phyloP scores from a whole-genome alignment of 2,113 vertebrate genomes.

The Microtus oregoni region DNA sequence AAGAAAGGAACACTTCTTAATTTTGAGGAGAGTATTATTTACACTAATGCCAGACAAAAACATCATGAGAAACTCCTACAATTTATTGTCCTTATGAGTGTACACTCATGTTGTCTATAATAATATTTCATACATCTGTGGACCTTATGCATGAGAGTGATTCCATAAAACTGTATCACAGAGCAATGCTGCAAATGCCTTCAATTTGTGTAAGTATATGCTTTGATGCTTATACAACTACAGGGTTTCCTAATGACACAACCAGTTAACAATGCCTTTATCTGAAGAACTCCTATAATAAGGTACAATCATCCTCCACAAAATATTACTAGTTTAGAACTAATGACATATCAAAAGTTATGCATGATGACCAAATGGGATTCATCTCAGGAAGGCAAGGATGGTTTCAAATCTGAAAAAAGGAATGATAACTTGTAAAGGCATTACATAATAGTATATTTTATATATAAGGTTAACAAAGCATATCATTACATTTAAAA shows the following conservation, averaged over 20 bases:
- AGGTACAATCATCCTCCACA: neutral
- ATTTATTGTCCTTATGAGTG: neutral
- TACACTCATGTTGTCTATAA: neutral
- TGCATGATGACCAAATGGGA: neutral
- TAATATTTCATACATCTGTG: neutral
- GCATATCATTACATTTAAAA: neutral
- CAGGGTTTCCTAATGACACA: neutral
- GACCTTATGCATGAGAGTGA: neutral
- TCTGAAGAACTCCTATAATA: neutral
- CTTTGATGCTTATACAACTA: neutral
- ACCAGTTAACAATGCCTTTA: neutral
- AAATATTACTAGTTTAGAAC: neutral
- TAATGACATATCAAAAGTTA: neutral
- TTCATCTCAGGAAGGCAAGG: neutral
- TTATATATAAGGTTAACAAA: constrained; percentile 13
- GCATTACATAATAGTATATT: neutral
- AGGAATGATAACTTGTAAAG: neutral
- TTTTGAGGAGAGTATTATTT: neutral
- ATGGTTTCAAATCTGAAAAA: constrained; percentile 18
- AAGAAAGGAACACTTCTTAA: neutral
- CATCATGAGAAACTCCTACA: neutral
- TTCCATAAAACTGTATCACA: neutral
- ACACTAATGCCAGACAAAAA: neutral
- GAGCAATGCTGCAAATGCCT: neutral
- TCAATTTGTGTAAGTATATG: neutral